phyloP scores from a whole-genome alignment of 37 sponge, comb jelly and placozoan species.

The Halichondria panicea region DNA sequence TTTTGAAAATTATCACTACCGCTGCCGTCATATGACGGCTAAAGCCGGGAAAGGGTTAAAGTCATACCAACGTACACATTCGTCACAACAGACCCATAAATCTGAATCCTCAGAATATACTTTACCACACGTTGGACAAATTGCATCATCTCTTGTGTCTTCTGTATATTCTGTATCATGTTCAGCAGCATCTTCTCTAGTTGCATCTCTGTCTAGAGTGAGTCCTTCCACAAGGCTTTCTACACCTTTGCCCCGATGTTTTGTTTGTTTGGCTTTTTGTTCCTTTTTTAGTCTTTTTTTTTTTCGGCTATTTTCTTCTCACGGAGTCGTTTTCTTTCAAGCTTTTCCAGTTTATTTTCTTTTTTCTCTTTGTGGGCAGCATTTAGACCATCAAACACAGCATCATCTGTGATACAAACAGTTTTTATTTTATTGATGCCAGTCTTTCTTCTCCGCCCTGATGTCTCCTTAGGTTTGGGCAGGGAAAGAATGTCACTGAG shows the following conservation, averaged over 20 bases:
- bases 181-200: background rate
- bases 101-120: constrained; percentile 11
- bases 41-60: too few species aligned
- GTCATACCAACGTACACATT: constrained; percentile 27
- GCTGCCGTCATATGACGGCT: too few species aligned
- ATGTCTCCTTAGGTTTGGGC: constrained; percentile 18
- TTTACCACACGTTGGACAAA: constrained; percentile 19
- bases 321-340: background rate
- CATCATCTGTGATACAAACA: constrained; percentile 54
- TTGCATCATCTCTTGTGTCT: constrained; percentile 12
- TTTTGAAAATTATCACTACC: too few species aligned
- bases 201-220: background rate
- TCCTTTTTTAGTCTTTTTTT: constrained; percentile 6
- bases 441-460: constrained; percentile 20
- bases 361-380: background rate
- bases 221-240: background rate
- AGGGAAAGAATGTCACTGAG: constrained; percentile 20
- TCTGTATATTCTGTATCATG: background rate
- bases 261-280: background rate
- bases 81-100: constrained; percentile 27
- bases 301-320: background rate
- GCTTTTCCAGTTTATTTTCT: background rate
- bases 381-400: constrained; percentile 8
- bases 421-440: constrained; percentile 32
- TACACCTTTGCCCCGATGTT: background rate